Evolutionary conservation across 2,113 vertebrate genomes (phyloP), one percentile per base, ranked within the genome.

Genomic region (Pagrus major): DNA sequence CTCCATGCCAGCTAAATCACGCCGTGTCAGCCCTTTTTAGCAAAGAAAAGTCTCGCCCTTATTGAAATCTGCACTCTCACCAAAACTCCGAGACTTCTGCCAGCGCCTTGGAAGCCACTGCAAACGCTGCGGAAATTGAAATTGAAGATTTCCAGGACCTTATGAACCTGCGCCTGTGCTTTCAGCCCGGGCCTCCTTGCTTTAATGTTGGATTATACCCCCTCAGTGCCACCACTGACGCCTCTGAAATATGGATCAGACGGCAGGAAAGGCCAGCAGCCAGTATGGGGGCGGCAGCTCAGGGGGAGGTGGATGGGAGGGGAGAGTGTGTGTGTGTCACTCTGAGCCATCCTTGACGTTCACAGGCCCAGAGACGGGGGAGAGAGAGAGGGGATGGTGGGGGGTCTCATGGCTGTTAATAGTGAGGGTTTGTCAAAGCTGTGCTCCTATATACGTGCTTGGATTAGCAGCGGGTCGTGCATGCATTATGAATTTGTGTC

Each of bases 181-280:
- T 84, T 86, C 78, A 87, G 89, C 80, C 66, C 41, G 18, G 80
- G 79, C 80, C 87, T 74, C 75, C 70, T 54, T 29, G 64, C 92
- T 94, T 94, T 93, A 90, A 94, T 92, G 91, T 93, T 80, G 91
- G 93, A 93, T 94, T 93, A 94, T 91, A 89, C 90, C 91, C 85
- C 91, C 88, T 92, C 82, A 42, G 90, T 89, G 89, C 64, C 89
- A 89, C 89, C 83, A 69, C 89, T 78, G 90, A 88, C 21, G 86
- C 89, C 81, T 94, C 93, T 93, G 92, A 93, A 94, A 94, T 93
- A 93, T 91, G 92, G 93, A 94, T 94, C 93, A 93, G 91, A 94
- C 85, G 74, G 63, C 78, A 87, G 88, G 83, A 93, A 94, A 94
- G 93, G 93, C 91, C 93, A 94, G 76, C 85, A 89, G 92, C 91